These are phyloP conservation scores for Congeria kusceri DNA, from an alignment of 2,888 invertebrate species.

Conservation along the genomic window DNA sequence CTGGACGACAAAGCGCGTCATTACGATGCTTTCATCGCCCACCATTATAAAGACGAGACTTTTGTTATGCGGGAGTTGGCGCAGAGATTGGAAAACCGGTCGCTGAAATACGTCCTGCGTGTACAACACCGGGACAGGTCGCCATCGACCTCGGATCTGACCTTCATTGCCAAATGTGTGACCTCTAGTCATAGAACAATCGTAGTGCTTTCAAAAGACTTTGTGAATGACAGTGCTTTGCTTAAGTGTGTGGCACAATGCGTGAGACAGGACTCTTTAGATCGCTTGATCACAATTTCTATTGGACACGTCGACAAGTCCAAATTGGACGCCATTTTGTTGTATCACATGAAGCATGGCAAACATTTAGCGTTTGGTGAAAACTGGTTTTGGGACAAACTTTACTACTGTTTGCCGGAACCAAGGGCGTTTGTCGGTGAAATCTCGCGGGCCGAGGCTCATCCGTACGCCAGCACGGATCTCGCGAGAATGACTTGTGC, in stretches of 20 bases:
- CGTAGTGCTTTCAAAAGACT: constrained; percentile 94
- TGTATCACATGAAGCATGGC: constrained; percentile 94
- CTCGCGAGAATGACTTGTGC: constrained; percentile 31
- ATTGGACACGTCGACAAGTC: constrained; percentile 45
- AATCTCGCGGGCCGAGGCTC: constrained; percentile 49
- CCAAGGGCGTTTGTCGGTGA: constrained; percentile 45
- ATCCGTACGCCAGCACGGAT: constrained; percentile 58
- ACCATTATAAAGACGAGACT: constrained; percentile 91
- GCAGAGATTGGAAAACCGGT: constrained; percentile 92
- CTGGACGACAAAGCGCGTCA: constrained; percentile 57
- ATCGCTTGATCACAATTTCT: constrained; percentile 43
- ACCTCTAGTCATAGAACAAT: constrained; percentile 94
- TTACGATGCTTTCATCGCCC: constrained; percentile 96
- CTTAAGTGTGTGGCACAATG: constrained; percentile 91
- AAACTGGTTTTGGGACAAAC: constrained; percentile 96
- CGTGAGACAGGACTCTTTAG: constrained; percentile 48
- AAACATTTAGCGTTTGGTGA: constrained; percentile 95
- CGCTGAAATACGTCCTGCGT: constrained; percentile 88
- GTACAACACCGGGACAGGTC: constrained; percentile 78
- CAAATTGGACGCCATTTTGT: constrained; percentile 92
- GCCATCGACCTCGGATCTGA: constrained; percentile 88
- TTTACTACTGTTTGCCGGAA: constrained; percentile 92
- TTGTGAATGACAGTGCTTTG: constrained; percentile 95
- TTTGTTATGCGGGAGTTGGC: constrained; percentile 94
- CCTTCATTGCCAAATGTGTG: constrained; percentile 94